A percentile compares a stretch with the other conserved stretches of the same genome.
These are phyloP conservation scores for Malacoctenus gilli DNA, from an alignment of 2,797 vertebrate genomes.

Conservation along the genomic window DNA sequence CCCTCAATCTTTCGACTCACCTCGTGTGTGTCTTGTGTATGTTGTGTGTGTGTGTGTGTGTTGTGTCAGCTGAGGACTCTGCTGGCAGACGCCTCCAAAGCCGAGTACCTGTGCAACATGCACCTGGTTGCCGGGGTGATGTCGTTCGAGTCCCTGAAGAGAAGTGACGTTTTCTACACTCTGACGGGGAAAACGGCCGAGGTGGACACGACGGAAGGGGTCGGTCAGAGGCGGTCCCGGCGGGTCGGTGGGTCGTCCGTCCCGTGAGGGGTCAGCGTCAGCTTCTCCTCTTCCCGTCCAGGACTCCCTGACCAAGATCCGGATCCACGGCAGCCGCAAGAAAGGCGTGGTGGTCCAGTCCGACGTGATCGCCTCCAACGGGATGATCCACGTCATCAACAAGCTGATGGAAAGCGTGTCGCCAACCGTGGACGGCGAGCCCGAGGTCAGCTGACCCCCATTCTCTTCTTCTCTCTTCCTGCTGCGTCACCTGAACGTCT, in stretches of 20 bases:
- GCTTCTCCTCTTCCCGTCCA: conserved; percentile 6
- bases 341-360: conserved; percentile 82
- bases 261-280: neutral
- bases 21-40: no score
- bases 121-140: conserved; percentile 89
- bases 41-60: neutral
- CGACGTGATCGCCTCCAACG: conserved; percentile 88
- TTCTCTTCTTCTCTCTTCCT: neutral
- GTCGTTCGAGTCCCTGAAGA: conserved; percentile 78
- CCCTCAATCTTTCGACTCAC: no score
- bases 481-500: neutral
- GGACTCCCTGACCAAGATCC: conserved; percentile 82
- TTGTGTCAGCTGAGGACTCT: conserved; percentile 81
- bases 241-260: no score
- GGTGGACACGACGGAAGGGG: conserved; percentile 76
- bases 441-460: conserved; percentile 75
- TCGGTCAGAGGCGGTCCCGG: no score
- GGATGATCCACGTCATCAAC: conserved; percentile 89
- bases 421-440: conserved; percentile 81
- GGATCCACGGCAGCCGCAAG: conserved; percentile 84
- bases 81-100: conserved; percentile 71
- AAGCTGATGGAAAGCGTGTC: conserved; percentile 85
- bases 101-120: conserved; percentile 87
- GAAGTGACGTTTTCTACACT: conserved; percentile 82
- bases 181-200: conserved; percentile 88